Evolutionary conservation across 2,797 vertebrate genomes (phyloP).

Genomic region (Acanthornis magna): DNA sequence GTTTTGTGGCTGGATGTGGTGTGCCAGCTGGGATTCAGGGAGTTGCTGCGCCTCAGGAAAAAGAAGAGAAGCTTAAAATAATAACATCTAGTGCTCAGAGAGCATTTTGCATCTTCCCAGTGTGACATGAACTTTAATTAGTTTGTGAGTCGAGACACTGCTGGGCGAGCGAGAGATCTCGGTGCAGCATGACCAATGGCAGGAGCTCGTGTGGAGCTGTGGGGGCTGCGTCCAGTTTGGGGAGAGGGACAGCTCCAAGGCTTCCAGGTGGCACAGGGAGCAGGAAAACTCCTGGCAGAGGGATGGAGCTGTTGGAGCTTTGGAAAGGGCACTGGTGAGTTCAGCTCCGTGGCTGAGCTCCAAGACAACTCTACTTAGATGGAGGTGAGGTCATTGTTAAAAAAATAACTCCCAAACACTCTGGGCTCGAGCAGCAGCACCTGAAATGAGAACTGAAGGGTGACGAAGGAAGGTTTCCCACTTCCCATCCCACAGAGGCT

Average conservation of each 20-base stretch:
- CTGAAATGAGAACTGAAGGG: not conserved
- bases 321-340: not conserved
- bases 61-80: slow-evolving; percentile 53
- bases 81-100: slow-evolving; percentile 33
- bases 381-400: not conserved
- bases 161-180: not conserved
- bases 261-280: not conserved
- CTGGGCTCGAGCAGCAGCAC: not conserved
- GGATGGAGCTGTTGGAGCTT: not conserved
- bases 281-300: not conserved
- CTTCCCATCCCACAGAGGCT: not conserved
- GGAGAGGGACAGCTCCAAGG: not conserved
- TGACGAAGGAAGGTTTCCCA: not conserved
- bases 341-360: not conserved
- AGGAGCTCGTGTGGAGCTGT: accelerated
- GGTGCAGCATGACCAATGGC: accelerated
- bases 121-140: slow-evolving; percentile 53
- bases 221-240: accelerated
- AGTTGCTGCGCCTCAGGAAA: slow-evolving; percentile 45
- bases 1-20: slow-evolving; percentile 59
- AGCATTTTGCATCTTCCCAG: slow-evolving; percentile 43
- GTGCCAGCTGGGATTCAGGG: slow-evolving; percentile 51
- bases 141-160: not conserved
- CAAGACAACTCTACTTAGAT: not conserved
- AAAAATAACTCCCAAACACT: not conserved